phyloP scores from a whole-genome alignment of 2,797 vertebrate species.

The Coregonus ussuriensis region DNA sequence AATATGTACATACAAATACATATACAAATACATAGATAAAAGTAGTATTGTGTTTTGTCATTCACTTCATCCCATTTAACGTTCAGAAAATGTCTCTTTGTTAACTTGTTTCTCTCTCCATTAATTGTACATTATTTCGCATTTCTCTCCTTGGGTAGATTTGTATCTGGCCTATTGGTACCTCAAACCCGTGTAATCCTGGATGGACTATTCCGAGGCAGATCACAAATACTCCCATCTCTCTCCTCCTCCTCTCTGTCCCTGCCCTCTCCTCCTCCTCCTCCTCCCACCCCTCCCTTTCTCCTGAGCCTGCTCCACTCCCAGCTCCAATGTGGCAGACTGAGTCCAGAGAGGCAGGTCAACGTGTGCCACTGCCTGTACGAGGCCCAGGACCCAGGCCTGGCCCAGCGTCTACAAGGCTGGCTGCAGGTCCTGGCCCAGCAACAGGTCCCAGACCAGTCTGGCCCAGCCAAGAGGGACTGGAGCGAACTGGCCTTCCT shows the following conservation, averaged over 20 bases:
- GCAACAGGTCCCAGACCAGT: slow-evolving; percentile 19
- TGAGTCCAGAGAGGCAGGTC: slow-evolving; percentile 51
- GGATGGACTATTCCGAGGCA: slow-evolving; percentile 45
- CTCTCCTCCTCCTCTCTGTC: slow-evolving; percentile 4
- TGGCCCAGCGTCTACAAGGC: slow-evolving; percentile 36
- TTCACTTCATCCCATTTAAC: not conserved
- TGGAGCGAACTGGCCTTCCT: slow-evolving; percentile 62
- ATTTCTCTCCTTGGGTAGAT: slow-evolving; percentile 28
- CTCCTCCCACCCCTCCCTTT: slow-evolving; percentile 25
- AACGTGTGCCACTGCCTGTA: slow-evolving; percentile 62
- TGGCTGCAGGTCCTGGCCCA: slow-evolving; percentile 50
- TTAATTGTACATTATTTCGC: not conserved
- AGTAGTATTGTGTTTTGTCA: not conserved
- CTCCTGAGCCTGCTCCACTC: slow-evolving; percentile 47
- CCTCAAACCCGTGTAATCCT: slow-evolving; percentile 52
- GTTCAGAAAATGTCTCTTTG: not conserved
- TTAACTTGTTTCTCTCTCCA: not conserved
- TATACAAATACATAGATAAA: not conserved
- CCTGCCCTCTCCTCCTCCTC: slow-evolving; percentile 8
- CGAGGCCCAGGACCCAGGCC: slow-evolving; percentile 51
- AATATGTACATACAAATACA: not conserved
- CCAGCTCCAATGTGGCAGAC: slow-evolving; percentile 40
- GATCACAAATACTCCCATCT: slow-evolving; percentile 13
- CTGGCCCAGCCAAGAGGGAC: slow-evolving; percentile 22
- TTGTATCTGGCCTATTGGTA: slow-evolving; percentile 57